These are phyloP conservation scores for Danaus chrysippus DNA, from an alignment of 2,888 invertebrate genomes.

Conservation along the genomic window DNA sequence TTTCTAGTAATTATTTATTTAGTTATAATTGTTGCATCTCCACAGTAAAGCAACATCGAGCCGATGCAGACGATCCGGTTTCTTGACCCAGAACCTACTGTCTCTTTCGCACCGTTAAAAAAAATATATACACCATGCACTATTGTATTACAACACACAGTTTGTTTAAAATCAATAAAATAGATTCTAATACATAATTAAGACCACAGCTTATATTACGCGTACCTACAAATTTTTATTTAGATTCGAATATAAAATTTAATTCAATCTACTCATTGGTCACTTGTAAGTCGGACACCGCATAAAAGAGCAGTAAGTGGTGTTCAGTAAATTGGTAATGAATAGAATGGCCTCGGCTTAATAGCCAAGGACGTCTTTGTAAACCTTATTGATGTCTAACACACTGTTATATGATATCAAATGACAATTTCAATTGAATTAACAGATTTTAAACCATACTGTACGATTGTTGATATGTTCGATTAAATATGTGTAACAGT, in stretches of 20 bases:
- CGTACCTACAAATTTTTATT: neutral
- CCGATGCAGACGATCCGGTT: slow-evolving; percentile 25
- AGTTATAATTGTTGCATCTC: slow-evolving; percentile 8
- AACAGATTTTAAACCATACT: too few relatives aligned
- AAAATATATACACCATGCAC: slow-evolving; percentile 13
- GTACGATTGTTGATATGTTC: too few relatives aligned
- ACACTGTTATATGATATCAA: neutral
- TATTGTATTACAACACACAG: slow-evolving; percentile 12
- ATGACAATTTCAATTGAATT: neutral
- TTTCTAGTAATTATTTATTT: slow-evolving; percentile 1
- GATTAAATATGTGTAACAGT: too few relatives aligned
- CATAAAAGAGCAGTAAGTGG: neutral
- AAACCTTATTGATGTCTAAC: neutral
- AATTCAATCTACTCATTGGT: neutral
- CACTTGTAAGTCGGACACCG: neutral
- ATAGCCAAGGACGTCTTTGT: neutral
- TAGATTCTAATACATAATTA: neutral
- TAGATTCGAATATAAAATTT: neutral
- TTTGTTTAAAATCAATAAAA: slow-evolving; percentile 1
- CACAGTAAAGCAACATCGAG: slow-evolving; percentile 21
- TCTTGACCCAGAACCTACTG: slow-evolving; percentile 25
- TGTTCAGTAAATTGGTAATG: slow-evolving; percentile 3
- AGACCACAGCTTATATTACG: neutral
- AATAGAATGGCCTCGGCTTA: slow-evolving; percentile 6
- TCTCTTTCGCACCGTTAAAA: slow-evolving; percentile 23